Base-by-base conservation (phyloP, 2,797 vertebrate genomes). In the Podargus strigoides region DNA sequence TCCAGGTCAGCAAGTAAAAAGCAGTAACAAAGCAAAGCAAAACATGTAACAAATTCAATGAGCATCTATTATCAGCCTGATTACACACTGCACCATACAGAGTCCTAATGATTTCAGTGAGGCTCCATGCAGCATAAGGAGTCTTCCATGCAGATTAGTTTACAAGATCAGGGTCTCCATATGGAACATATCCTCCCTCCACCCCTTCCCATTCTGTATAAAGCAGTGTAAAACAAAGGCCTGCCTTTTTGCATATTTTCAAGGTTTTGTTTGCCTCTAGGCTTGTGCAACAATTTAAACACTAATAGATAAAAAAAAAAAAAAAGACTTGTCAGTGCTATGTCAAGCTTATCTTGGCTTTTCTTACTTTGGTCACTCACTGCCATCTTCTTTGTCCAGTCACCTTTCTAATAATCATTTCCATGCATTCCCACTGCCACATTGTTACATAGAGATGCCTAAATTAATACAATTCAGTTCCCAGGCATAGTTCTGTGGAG, bases 21-120 rank as follows among this genome's bases (percentile, higher is more conserved):
- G 52, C 89, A 93, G 58, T 67, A 91, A 84, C 76, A 95, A 94
- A 93, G 90, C 39, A 84, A 89, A 92, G 69, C 53, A 91, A 89
- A 96, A 95, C 90, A 89, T 91, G 86, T 93, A 95, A 86, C 89
- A 87, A 95, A 95, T 92, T 93, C 87, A 92, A 75, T 93, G 90
- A 94, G 89, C 72, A 69, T 85, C 93, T 94, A 83, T 96, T 96
- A 96, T 95, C 87, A 95, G 91, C 87, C 80, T 96, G 95, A 95
- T 96, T 95, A 90, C 89, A 93, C 92, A 53, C 62, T 89, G 87
- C 79, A 91, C 76, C 89, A 89, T 79, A 89, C 74, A 73, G 73
- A 84, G 92, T 69, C 82, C 90, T 95, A 94, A 93, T 93, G 93
- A 91, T 94, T 93, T 90, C 82, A 91, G 69, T 46, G 89, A 87